Conservation (phyloP, 2,888 invertebrate species). For the Chydorus sphaericus region DNA sequence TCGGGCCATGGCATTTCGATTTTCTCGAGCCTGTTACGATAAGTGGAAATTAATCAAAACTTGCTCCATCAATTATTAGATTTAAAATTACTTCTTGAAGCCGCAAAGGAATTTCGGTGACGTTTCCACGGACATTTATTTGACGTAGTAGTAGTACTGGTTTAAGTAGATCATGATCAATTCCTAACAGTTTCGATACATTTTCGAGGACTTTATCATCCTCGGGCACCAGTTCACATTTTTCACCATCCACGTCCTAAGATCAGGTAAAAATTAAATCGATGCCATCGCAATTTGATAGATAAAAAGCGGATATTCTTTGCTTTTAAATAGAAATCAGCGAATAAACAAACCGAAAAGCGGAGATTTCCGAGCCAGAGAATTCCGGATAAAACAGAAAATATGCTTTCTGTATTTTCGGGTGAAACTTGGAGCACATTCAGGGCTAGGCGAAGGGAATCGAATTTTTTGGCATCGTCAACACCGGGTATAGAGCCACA, state of each 20-base stretch:
- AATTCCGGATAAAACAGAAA: conserved; percentile 72
- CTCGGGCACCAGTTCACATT: conserved; percentile 54
- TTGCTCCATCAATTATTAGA: conserved; percentile 2
- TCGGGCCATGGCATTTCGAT: conserved; percentile 85
- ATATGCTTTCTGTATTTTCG: conserved; percentile 75
- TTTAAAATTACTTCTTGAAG: conserved; percentile 51
- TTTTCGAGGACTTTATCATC: conserved; percentile 56
- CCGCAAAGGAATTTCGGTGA: conserved; percentile 79
- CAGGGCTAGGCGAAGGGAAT: conserved; percentile 71
- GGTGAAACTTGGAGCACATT: conserved; percentile 74
- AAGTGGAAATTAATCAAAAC: background rate
- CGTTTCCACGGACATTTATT: conserved; percentile 83
- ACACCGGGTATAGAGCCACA: conserved; percentile 49
- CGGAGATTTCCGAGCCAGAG: conserved; percentile 78
- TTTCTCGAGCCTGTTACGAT: conserved; percentile 57
- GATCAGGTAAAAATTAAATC: conserved; percentile 16
- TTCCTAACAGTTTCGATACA: conserved; percentile 55
- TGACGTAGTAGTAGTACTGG: conserved; percentile 60
- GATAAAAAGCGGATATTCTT: conserved; percentile 9
- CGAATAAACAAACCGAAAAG: too few relatives aligned
- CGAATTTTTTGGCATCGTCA: conserved; percentile 53
- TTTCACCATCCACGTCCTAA: conserved; percentile 72
- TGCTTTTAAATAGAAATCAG: background rate
- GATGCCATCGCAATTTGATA: background rate
- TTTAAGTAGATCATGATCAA: conserved; percentile 55